Evolutionary conservation across 2,888 invertebrate species (phyloP), one percentile per base, ranked within the genome.

Genomic region (Ichneumoninae sp.): DNA sequence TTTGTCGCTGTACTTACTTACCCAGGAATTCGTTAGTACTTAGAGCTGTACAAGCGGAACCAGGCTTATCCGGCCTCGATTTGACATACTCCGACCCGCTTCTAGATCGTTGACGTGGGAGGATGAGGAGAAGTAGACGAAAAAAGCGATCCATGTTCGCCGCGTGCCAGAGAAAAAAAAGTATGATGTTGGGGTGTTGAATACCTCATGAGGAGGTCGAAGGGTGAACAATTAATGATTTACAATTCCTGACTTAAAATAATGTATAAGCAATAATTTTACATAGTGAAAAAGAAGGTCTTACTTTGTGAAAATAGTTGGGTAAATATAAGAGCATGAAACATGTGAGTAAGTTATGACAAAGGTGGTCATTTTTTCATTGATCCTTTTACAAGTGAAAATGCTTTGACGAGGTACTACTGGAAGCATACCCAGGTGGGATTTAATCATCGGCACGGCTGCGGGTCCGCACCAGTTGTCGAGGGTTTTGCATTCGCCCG

Each of bases 1-100:
- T 91, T 91, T 92, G 90, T 90, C 89, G 89, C 86, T 86, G 88
- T 88, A 89, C 88, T 88, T 74, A 84, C 82, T 85, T 78, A 88
- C 89, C 86, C 88, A 88, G 82, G 84, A 83, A 83, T 80, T 79
- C 79, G 36, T 70, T 65, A 33, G 60, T 40, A 62, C 68, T 76
- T 26, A 47, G 57, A 52, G n/a, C 66, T 3, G 33, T 68, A 66
- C 47, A 13, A 33, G 8, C 47, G 68, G n/a, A 75, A 75, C 65
- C 33, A 62, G n/a, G 19, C 30, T 19, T 40, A 54, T 68, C 47
- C n/a, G 22, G 54, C 7, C n/a, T 57, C 70, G 54, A 54, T 36
- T 80, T 44, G 10, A 6, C 47, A 33, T 13, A 60, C 22, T 16
- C n/a, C n/a, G 74, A 47, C 50, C 74, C 40, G n/a, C 33, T 19